Evolutionary conservation across 2,113 vertebrate species (phyloP).

Genomic region (Siphamia tubifer): DNA sequence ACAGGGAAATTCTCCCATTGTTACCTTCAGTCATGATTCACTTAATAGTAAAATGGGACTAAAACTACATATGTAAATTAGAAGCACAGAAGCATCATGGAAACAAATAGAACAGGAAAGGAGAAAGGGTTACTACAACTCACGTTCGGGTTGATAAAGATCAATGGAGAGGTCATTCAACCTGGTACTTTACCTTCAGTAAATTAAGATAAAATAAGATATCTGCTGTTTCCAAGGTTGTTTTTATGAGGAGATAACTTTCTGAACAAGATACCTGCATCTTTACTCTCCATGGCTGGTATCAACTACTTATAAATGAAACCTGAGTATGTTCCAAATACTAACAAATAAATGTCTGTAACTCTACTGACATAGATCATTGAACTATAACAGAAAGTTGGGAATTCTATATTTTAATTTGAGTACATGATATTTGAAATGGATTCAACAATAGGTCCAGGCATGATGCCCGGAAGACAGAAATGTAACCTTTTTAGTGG

Average conservation of each 20-base stretch:
- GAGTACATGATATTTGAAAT: not conserved
- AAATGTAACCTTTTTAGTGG: not conserved
- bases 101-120: not conserved
- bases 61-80: slow-evolving; percentile 25
- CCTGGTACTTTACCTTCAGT: slow-evolving; percentile 34
- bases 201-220: slow-evolving; percentile 49
- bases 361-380: not conserved
- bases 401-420: not conserved
- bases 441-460: slow-evolving; percentile 14
- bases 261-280: not conserved
- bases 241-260: not conserved
- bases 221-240: not conserved
- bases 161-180: slow-evolving; percentile 32
- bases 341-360: not conserved
- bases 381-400: not conserved
- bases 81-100: not conserved
- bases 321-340: slow-evolving; percentile 12
- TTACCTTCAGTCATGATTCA: slow-evolving; percentile 20
- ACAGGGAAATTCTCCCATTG: slow-evolving; percentile 42
- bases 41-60: slow-evolving; percentile 32
- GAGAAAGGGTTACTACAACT: not conserved
- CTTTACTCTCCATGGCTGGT: not conserved
- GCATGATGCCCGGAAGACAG: not conserved
- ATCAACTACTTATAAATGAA: no score
- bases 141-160: slow-evolving; percentile 34